These are phyloP conservation scores for Oligia fasciuncula DNA, from an alignment of 2,888 invertebrate genomes.

Conservation along the genomic window DNA sequence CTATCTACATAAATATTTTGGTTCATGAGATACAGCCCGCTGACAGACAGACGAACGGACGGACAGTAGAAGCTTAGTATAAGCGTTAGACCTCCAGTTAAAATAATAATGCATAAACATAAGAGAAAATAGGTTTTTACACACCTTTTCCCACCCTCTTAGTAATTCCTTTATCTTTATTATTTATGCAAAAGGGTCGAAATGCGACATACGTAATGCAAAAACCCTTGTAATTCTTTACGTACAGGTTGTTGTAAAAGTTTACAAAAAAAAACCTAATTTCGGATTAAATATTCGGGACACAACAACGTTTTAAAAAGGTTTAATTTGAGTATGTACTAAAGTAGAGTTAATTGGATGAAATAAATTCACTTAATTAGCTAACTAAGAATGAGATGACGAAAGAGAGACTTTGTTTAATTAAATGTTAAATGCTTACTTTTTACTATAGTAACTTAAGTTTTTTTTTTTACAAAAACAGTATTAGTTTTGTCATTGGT, in stretches of 20 bases:
- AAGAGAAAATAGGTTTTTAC: not conserved
- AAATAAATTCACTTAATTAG: constrained; percentile 21
- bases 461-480: not conserved
- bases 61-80: too few species aligned
- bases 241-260: constrained; percentile 17
- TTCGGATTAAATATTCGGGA: not conserved
- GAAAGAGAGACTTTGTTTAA: not conserved
- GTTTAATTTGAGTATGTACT: not conserved
- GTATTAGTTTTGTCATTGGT: not conserved
- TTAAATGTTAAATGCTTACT: not conserved
- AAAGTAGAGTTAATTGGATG: constrained; percentile 5
- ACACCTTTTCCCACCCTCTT: not conserved
- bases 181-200: constrained; percentile 37
- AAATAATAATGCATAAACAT: not conserved
- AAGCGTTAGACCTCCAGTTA: too few species aligned
- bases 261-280: not conserved
- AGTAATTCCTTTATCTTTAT: constrained; percentile 36
- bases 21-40: too few species aligned
- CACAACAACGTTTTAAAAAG: not conserved
- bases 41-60: too few species aligned
- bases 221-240: not conserved
- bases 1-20: too few species aligned
- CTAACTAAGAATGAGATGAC: not conserved
- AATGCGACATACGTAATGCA: constrained; percentile 13
- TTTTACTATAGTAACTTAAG: not conserved